Evolutionary conservation across 1,140 invertebrate genomes (phyloP).

Genomic region (Microplitis demolitor): DNA sequence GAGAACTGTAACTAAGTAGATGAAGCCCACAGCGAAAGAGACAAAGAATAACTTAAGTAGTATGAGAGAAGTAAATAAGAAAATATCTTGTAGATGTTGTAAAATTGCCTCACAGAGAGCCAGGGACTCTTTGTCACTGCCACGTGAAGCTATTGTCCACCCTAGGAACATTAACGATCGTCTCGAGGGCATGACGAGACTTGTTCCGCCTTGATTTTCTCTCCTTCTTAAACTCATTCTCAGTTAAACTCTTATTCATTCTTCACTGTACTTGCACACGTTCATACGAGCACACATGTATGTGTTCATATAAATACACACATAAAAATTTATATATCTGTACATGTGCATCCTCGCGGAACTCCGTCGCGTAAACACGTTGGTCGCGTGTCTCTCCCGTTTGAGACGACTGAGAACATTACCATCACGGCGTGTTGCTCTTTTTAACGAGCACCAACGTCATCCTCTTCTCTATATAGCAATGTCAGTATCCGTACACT

Average conservation of each 20-base stretch:
- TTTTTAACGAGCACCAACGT: constrained; percentile 12
- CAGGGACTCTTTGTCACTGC: constrained; percentile 28
- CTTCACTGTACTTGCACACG: background rate
- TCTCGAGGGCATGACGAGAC: constrained; percentile 22
- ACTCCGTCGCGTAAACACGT: background rate
- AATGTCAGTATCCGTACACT: background rate
- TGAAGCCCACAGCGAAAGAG: too few species aligned
- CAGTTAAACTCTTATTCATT: constrained; percentile 5
- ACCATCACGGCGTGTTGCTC: background rate
- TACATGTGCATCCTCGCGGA: too few species aligned
- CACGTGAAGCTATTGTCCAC: constrained; percentile 28
- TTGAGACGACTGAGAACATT: background rate
- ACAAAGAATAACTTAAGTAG: too few species aligned
- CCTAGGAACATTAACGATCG: constrained; percentile 27
- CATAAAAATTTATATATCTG: too few species aligned
- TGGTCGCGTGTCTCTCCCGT: constrained; percentile 12
- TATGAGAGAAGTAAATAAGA: too few species aligned
- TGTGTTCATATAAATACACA: background rate
- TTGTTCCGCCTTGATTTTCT: constrained; percentile 3
- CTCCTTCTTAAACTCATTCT: background rate
- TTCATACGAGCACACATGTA: background rate
- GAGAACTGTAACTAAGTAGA: too few species aligned
- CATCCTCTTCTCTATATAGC: background rate
- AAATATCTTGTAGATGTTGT: too few species aligned
- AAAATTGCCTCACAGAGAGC: too few species aligned